Conservation (phyloP, 2,797 vertebrate genomes). For the Peromyscus aztecus region DNA sequence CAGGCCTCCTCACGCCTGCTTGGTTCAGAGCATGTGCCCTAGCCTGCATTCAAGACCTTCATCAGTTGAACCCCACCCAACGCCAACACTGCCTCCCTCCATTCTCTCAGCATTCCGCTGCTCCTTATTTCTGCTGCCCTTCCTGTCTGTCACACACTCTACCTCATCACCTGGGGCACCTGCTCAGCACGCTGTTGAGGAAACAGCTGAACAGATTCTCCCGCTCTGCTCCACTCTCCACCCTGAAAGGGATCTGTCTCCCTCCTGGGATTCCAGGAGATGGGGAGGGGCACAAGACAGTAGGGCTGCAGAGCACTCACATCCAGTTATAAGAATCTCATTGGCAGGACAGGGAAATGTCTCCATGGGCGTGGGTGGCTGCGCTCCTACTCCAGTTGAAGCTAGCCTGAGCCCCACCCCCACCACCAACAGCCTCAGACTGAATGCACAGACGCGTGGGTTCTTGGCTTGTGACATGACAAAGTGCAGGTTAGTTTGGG, state of each 20-base stretch:
- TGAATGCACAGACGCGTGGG: not conserved
- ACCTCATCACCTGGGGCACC: not conserved
- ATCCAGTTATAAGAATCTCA: not conserved
- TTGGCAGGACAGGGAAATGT: not conserved
- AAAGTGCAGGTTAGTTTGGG: not conserved
- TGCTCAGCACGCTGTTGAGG: not conserved
- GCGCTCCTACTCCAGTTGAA: not conserved
- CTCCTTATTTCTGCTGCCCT: not conserved
- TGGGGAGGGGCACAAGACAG: fast-evolving
- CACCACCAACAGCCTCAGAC: not conserved
- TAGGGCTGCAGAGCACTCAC: fast-evolving
- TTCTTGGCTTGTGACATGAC: not conserved
- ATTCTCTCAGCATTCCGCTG: fast-evolving
- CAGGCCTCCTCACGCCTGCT: not conserved
- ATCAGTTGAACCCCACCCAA: not conserved
- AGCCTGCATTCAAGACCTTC: not conserved
- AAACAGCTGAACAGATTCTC: not conserved
- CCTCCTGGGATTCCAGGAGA: fast-evolving
- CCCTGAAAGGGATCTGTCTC: not conserved
- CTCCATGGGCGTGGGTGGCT: not conserved
- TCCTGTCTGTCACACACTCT: not conserved
- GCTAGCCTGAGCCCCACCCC: not conserved
- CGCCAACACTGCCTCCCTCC: not conserved
- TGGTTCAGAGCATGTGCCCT: not conserved
- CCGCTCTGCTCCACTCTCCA: not conserved